Base-by-base conservation (phyloP, 2,797 vertebrate genomes). In the Synanceia verrucosa region DNA sequence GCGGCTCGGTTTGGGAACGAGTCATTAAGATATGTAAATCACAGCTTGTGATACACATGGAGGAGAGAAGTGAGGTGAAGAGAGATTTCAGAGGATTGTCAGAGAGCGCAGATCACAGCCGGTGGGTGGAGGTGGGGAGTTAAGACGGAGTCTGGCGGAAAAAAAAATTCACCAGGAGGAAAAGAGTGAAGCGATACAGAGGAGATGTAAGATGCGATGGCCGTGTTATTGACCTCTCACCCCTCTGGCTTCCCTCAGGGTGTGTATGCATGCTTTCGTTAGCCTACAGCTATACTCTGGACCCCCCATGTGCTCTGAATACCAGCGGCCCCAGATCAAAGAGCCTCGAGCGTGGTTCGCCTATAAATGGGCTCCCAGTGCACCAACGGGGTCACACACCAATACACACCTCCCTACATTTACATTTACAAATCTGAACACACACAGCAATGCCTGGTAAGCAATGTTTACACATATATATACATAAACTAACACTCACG, bases 11-110 rank as follows among this genome's bases (percentile, higher is more conserved):
- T 82, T 11, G n/a, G n/a, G 24, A 88, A 77, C 80, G 76, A 89
- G 76, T 90, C 81, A 86, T 91, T 91, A 88, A 76, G 85, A 85
- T 87, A 85, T 86, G 90, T 81, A 91, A 90, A 90, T 90, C 46
- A 43, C 63, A 70, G 84, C 70, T 86, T 85, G 78, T 79, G 78
- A 86, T 86, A 70, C 88, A 82, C 68, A 79, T 21, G 44, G 48
- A 66, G 69, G 73, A 67, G 64, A 43, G 78, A 60, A 78, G 71
- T 47, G 74, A 75, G 44, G 55, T 13, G 2, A 36, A 72, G 75
- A 70, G 33, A 71, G 63, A 75, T 87, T 86, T 72, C 58, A 2
- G 5, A 71, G 79, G 65, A 83, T 69, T 66, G 75, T 24, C 28
- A 26, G 63, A 51, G 76, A 64, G 71, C 4, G 57, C 14, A 48